phyloP scores from a whole-genome alignment of 2,888 invertebrate genomes.

The Apantesis nais region DNA sequence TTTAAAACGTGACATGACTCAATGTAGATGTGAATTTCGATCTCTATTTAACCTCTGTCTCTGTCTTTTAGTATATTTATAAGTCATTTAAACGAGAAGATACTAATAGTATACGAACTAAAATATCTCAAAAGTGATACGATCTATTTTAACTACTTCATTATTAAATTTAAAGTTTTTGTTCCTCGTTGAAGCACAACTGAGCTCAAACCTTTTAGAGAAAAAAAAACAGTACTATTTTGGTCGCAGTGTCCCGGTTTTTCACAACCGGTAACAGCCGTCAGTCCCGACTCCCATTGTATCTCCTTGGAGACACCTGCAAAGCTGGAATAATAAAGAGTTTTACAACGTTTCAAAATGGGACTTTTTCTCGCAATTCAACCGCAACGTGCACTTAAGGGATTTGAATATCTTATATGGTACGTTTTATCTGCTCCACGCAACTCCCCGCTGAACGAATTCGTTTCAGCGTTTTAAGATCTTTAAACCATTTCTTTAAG shows the following conservation, averaged over 20 bases:
- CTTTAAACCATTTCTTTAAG: constrained; percentile 68
- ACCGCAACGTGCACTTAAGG: constrained; percentile 85
- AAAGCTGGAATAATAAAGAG: constrained; percentile 83
- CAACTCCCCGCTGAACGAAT: constrained; percentile 69
- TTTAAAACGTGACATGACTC: neutral
- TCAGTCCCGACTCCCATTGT: constrained; percentile 68
- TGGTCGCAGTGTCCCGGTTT: constrained; percentile 52
- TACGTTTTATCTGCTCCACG: constrained; percentile 78
- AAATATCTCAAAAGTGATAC: constrained; percentile 7
- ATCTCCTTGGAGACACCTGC: constrained; percentile 79
- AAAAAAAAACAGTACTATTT: constrained; percentile 63
- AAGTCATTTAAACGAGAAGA: neutral
- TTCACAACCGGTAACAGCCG: constrained; percentile 54
- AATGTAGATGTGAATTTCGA: too few relatives aligned
- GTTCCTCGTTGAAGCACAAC: constrained; percentile 35
- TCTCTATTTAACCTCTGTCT: neutral
- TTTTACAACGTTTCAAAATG: constrained; percentile 83
- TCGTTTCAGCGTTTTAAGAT: constrained; percentile 70
- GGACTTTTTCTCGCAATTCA: constrained; percentile 83
- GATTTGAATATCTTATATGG: constrained; percentile 85
- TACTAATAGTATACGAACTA: neutral
- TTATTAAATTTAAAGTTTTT: constrained; percentile 35
- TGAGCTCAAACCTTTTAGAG: constrained; percentile 45
- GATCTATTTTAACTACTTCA: constrained; percentile 18
- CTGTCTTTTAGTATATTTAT: neutral